A percentile compares a stretch with the other conserved stretches of the same genome.
Evolutionary conservation across 2,888 invertebrate genomes (phyloP).

Genomic region (Cryptocheilus praepositus): DNA sequence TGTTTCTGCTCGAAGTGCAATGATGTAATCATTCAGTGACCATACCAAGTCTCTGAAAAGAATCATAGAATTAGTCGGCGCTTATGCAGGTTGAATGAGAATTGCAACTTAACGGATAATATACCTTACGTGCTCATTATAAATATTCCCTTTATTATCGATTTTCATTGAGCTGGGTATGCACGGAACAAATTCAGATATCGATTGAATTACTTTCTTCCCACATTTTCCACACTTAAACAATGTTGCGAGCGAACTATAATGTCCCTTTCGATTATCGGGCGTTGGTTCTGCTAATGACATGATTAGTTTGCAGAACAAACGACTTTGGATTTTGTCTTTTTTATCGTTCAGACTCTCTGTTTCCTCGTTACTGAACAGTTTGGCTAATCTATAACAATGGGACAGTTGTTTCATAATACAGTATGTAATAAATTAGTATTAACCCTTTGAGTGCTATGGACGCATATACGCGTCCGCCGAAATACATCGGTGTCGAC

Average conservation of each 20-base stretch:
- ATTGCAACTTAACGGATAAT: background rate
- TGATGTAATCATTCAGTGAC: constrained; percentile 88
- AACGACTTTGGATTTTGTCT: constrained; percentile 90
- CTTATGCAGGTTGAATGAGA: background rate
- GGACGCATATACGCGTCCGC: no score
- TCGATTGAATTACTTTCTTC: constrained; percentile 83
- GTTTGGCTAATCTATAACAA: constrained; percentile 83
- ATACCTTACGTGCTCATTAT: constrained; percentile 83
- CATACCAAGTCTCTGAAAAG: constrained; percentile 82
- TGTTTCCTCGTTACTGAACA: constrained; percentile 91
- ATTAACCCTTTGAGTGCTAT: no score
- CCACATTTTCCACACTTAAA: constrained; percentile 87
- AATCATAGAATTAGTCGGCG: no score
- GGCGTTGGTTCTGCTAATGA: constrained; percentile 86
- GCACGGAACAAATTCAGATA: constrained; percentile 85
- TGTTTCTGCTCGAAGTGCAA: constrained; percentile 84
- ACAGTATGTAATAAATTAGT: background rate
- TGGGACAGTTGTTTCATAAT: background rate
- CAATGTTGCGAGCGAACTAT: constrained; percentile 85
- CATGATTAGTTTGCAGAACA: constrained; percentile 89
- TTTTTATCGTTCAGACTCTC: constrained; percentile 90
- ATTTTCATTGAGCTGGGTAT: constrained; percentile 83
- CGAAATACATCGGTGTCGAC: no score
- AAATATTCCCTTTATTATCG: constrained; percentile 83
- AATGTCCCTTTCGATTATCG: constrained; percentile 87